A percentile compares a stretch with the other conserved stretches of the same genome.
phyloP scores from a whole-genome alignment of 2,797 vertebrate genomes.

The Tangara arthus region DNA sequence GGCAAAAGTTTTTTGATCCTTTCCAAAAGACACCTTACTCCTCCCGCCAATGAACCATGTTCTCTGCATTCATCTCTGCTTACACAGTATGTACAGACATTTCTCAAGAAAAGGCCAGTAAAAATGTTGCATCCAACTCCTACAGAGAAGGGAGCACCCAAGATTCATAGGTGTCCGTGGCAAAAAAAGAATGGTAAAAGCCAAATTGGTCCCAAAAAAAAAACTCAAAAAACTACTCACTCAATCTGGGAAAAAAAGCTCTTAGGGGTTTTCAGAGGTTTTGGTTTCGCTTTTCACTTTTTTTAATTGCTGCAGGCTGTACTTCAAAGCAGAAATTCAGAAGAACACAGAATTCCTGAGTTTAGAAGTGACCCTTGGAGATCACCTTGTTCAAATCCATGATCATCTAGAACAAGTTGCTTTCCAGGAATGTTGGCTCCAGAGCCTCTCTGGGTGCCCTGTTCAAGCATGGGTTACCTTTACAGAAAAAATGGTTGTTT shows the following conservation, averaged over 20 bases:
- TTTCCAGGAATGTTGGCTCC: not conserved
- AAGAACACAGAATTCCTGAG: not conserved
- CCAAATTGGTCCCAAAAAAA: not conserved
- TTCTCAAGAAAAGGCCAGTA: not conserved
- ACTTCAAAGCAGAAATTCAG: not conserved
- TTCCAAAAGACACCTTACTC: not conserved
- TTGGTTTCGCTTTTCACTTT: not conserved
- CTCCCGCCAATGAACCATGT: not conserved
- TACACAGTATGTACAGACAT: not conserved
- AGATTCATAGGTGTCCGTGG: accelerated
- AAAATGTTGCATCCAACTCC: not conserved
- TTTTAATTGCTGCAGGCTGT: not conserved
- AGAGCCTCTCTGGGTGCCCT: not conserved
- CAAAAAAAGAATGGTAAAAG: not conserved
- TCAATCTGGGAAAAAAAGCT: not conserved
- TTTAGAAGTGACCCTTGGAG: not conserved
- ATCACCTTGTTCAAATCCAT: not conserved
- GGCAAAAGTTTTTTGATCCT: not conserved
- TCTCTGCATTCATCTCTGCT: not conserved
- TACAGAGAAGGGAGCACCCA: not conserved
- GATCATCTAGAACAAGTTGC: not conserved
- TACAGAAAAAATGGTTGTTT: not conserved
- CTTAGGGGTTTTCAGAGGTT: accelerated
- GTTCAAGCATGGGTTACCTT: not conserved
- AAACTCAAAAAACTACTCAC: accelerated